A percentile compares a stretch with the other conserved stretches of the same genome.
Conservation (phyloP, 2,888 invertebrate genomes). For the Drosophila mimica region DNA sequence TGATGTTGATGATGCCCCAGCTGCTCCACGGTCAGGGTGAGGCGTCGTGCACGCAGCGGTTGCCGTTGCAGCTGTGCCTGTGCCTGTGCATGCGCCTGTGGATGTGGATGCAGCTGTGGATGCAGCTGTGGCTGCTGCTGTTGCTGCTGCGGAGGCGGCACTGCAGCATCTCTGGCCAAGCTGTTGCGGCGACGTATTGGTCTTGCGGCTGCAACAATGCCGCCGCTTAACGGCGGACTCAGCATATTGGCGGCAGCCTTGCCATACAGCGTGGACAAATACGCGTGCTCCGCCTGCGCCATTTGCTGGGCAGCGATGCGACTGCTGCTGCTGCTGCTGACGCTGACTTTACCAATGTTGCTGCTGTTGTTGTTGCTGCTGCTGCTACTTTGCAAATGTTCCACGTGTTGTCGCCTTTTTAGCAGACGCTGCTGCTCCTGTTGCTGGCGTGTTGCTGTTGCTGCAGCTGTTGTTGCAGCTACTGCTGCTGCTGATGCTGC, state of each 20-base stretch:
- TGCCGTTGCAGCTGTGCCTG: constrained; percentile 2
- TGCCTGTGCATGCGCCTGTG: not conserved
- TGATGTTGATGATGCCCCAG: constrained; percentile 7
- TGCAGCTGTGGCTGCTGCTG: not conserved
- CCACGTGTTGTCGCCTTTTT: constrained; percentile 60
- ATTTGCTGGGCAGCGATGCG: constrained; percentile 74
- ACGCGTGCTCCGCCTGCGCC: constrained; percentile 82
- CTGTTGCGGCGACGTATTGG: constrained; percentile 37
- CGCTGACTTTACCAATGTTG: constrained; percentile 3
- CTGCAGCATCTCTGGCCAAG: constrained; percentile 2
- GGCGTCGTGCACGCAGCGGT: constrained; percentile 5
- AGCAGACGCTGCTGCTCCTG: constrained; percentile 49
- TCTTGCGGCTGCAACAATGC: constrained; percentile 37
- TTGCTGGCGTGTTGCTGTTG: constrained; percentile 45
- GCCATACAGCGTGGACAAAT: constrained; percentile 78
- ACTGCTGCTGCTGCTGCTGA: constrained; percentile 15
- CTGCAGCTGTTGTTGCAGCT: constrained; percentile 31
- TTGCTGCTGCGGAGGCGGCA: not conserved
- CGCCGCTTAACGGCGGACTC: constrained; percentile 81
- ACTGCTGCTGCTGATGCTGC: constrained; percentile 39
- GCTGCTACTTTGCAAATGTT: constrained; percentile 33
- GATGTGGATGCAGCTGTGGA: not conserved
- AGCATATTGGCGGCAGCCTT: constrained; percentile 83
- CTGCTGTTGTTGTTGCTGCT: constrained; percentile 29
- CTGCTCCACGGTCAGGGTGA: constrained; percentile 7